Base-by-base conservation (phyloP, 2,888 invertebrate species). In the Ormyrus thymus region DNA sequence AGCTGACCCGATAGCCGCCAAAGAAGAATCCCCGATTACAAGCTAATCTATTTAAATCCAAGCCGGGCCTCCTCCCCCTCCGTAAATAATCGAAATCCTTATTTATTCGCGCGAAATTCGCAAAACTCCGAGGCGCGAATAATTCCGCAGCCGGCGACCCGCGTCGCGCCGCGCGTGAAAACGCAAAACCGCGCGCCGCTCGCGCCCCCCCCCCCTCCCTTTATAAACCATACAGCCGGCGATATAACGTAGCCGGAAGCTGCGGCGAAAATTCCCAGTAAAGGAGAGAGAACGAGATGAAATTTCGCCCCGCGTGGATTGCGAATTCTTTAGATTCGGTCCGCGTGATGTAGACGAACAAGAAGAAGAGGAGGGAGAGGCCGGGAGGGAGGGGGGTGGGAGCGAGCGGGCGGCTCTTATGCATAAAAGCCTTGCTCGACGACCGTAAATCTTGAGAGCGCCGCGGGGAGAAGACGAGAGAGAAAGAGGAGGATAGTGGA, bases 361-460 rank as follows among this genome's bases (percentile, higher is more conserved):
- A 29, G 29, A 29, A 29, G 29, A 29, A 29, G 29, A 29, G 29
- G 29, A 29, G 29, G 4, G 29, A 29, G 29, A 29, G 29, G 3
- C 2, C 1, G 29, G 1, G 29, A 29, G 29, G 4, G 29, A 29
- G 29, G 4, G 29, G n/a, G n/a, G n/a, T n/a, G n/a, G n/a, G n/a
- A n/a, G n/a, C n/a, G n/a, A n/a, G 53, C 9, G n/a, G 5, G 59
- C 51, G 56, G 56, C 59, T 66, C 69, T 43, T 64, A 56, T 55
- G 64, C 73, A 73, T 78, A 68, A 68, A 78, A 73, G 68, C 61
- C 64, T 61, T 55, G 45, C 64, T 71, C 29, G 68, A 66, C 45
- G 62, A 51, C 74, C 74, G 75, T 80, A 80, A 82, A 76, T 79
- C 79, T 79, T 59, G 15, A 10, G 15, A 50, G 59, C 29, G 53